Base-by-base conservation (phyloP, 1,140 invertebrate genomes). In the Notospermus geniculatus region DNA sequence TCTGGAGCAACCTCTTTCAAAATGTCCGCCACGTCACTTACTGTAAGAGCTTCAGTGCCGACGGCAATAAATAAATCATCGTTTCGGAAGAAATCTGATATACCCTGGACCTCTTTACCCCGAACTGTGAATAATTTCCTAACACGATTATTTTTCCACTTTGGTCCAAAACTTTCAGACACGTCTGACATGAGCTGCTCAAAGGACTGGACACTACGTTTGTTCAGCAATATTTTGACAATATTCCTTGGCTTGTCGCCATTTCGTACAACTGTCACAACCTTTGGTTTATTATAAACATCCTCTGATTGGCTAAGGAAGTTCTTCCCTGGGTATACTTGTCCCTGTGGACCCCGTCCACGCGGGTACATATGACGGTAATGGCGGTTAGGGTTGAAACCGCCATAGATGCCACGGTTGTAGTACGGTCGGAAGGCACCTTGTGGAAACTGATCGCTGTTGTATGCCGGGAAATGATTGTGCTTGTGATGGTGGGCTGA, bases 31-130 rank as follows among this genome's bases (percentile, higher is more conserved):
- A 80, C 69, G 57, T 80, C 75, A 41, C 27, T 55, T 13, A 73
- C 69, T n/a, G 69, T 69, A 19, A 75, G 50, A 7, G 46, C 56
- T 36, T 78, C 72, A 46, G 64, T 70, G 1, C 72, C 74, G 0
- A 73, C 71, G 11, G 66, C 76, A 15, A 82, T 73, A 62, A 81
- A 81, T 30, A 78, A 67, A 64, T 79, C 73, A 58, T 80, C 79
- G 28, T 75, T 72, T 13, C 79, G 73, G 63, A 81, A 82, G 63
- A 82, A 81, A 58, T 82, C 80, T n/a, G 71, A 73, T 19, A 80
- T 66, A 23, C 77, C 70, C 52, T 77, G 70, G 30, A 81, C 74
- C 46, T 78, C 72, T 52, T 63, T 69, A 2, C 80, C 80, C 25
- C 68, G 66, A 11, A 75, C 64, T 0, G 73, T 73, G 50, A 70